phyloP scores from a whole-genome alignment of 2,113 vertebrate species.

The Labrus mixtus region DNA sequence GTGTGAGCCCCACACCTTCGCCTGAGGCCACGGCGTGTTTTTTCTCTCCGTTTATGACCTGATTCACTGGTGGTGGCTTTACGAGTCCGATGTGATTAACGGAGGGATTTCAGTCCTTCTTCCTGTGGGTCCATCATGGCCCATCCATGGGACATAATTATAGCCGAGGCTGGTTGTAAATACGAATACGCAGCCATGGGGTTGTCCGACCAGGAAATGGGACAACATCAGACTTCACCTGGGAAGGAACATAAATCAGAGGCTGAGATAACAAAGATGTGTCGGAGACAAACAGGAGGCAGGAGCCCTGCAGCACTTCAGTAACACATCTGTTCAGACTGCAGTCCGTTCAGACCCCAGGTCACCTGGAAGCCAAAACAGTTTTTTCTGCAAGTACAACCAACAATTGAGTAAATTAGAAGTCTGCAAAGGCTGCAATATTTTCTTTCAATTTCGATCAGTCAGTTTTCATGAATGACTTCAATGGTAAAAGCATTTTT shows the following conservation, averaged over 20 bases:
- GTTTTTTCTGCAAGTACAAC: not conserved
- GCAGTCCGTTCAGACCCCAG: not conserved
- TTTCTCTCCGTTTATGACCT: slow-evolving; percentile 62
- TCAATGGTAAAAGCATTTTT: no score
- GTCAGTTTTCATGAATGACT: no score
- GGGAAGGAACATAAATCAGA: slow-evolving; percentile 66
- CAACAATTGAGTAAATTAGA: not conserved
- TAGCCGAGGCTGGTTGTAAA: slow-evolving; percentile 65
- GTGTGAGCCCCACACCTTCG: slow-evolving; percentile 29
- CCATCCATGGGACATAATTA: slow-evolving; percentile 75
- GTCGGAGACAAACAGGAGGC: slow-evolving; percentile 62
- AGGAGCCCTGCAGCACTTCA: slow-evolving; percentile 22
- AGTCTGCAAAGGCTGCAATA: not conserved
- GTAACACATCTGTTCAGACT: slow-evolving; percentile 40
- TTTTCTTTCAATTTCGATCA: no score
- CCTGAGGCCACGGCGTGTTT: slow-evolving; percentile 56
- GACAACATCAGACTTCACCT: slow-evolving; percentile 67
- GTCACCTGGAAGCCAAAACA: not conserved
- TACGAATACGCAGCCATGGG: slow-evolving; percentile 44
- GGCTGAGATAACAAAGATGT: slow-evolving; percentile 63
- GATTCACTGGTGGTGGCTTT: slow-evolving; percentile 70
- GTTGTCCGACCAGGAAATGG: slow-evolving; percentile 61
- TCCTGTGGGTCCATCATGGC: slow-evolving; percentile 64
- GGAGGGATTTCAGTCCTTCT: slow-evolving; percentile 50
- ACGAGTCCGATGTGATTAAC: slow-evolving; percentile 77